Conservation (phyloP, 2,797 vertebrate genomes). For the Meriones psammophilus region DNA sequence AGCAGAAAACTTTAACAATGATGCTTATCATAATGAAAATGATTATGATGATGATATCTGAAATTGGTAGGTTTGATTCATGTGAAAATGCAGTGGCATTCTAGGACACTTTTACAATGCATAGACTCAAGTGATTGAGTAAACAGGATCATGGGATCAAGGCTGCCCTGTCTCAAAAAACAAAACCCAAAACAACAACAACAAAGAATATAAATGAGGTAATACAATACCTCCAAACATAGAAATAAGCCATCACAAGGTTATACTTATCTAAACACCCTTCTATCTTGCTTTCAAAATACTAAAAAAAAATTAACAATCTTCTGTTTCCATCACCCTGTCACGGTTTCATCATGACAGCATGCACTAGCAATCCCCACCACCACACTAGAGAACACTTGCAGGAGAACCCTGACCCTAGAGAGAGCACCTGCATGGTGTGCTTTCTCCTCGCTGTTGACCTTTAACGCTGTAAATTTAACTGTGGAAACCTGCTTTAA, state of each 20-base stretch:
- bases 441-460: conserved; percentile 35
- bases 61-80: conserved; percentile 31
- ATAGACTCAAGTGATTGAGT: neutral
- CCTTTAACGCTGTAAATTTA: conserved; percentile 59
- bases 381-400: neutral
- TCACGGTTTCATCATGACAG: neutral
- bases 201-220: neutral
- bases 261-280: neutral
- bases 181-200: neutral
- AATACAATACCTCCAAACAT: neutral
- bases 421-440: neutral
- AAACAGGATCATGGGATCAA: neutral
- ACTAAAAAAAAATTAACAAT: neutral
- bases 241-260: neutral
- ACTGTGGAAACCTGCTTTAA: conserved; percentile 64
- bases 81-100: neutral
- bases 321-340: neutral
- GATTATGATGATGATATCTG: neutral
- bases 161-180: neutral
- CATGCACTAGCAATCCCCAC: neutral
- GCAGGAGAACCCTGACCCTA: conserved; percentile 38
- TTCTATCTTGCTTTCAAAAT: conserved; percentile 35
- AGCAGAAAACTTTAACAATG: neutral
- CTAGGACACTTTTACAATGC: neutral
- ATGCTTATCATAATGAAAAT: neutral